Evolutionary conservation across 2,888 invertebrate species (phyloP).

Genomic region (Leucoptera coffeella): DNA sequence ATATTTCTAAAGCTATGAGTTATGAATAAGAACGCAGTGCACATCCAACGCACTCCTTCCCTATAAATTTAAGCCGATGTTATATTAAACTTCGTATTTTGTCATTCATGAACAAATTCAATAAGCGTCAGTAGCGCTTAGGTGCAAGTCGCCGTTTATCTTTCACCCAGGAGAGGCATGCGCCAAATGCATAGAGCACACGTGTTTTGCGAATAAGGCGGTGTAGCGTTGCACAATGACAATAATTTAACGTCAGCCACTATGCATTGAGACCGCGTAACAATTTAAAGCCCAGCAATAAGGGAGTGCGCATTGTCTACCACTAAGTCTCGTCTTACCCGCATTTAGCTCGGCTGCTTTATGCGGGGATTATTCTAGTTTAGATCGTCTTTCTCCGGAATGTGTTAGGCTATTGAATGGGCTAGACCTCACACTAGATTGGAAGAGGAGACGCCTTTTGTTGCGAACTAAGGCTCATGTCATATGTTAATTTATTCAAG

Average conservation of each 20-base stretch:
- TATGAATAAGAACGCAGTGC: too few relatives aligned
- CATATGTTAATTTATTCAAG: too few relatives aligned
- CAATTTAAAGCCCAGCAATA: slow-evolving; percentile 51
- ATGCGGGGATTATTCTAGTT: slow-evolving; percentile 15
- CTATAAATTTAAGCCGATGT: too few relatives aligned
- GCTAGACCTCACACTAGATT: slow-evolving; percentile 2
- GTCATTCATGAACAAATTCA: too few relatives aligned
- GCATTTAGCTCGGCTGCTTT: slow-evolving; percentile 28
- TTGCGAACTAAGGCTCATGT: too few relatives aligned
- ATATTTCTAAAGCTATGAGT: too few relatives aligned
- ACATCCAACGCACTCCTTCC: too few relatives aligned
- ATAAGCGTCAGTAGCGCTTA: too few relatives aligned
- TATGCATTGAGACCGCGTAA: slow-evolving; percentile 45
- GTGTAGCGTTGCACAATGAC: slow-evolving; percentile 38
- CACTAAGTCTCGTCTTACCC: slow-evolving; percentile 32
- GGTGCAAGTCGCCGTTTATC: too few relatives aligned
- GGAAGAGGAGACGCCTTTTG: too few relatives aligned
- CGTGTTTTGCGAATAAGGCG: slow-evolving; percentile 24
- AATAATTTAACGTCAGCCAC: slow-evolving; percentile 49
- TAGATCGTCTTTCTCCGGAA: not conserved
- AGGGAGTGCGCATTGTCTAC: slow-evolving; percentile 42
- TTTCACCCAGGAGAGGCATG: too few relatives aligned
- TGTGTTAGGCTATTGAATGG: slow-evolving; percentile 1
- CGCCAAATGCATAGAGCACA: slow-evolving; percentile 34
- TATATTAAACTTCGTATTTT: too few relatives aligned